Conservation (phyloP, 2,797 vertebrate genomes). For the Danio choprae region DNA sequence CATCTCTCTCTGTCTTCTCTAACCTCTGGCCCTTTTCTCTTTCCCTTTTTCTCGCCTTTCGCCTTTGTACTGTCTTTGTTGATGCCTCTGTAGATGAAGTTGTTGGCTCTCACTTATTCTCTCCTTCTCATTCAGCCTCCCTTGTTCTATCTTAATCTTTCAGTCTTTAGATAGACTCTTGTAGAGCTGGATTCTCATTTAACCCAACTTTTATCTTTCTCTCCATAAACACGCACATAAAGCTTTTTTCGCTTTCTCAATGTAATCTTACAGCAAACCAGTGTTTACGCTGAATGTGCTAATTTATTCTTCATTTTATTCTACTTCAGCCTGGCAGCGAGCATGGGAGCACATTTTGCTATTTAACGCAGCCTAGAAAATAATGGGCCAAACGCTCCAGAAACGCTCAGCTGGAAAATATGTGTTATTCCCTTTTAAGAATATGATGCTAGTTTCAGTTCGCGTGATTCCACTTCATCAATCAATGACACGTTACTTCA, state of each 20-base stretch:
- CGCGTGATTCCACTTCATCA: background rate
- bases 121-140: constrained; percentile 49
- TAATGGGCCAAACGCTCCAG: constrained; percentile 22
- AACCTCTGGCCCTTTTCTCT: constrained; percentile 53
- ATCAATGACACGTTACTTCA: constrained; percentile 29
- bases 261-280: background rate
- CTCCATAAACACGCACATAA: background rate
- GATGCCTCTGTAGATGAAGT: constrained; percentile 55
- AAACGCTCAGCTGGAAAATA: constrained; percentile 40
- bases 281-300: background rate
- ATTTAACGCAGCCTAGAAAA: constrained; percentile 33
- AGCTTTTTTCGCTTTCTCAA: background rate
- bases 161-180: constrained; percentile 54
- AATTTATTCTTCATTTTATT: background rate
- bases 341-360: constrained; percentile 29
- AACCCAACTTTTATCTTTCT: background rate
- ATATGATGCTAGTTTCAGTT: constrained; percentile 2
- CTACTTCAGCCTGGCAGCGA: constrained; percentile 14
- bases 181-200: constrained; percentile 18
- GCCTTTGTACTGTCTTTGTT: constrained; percentile 61
- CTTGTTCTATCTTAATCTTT: constrained; percentile 61
- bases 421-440: constrained; percentile 16
- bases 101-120: constrained; percentile 55
- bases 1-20: constrained; percentile 55
- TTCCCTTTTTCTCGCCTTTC: constrained; percentile 62